phyloP scores from a whole-genome alignment of 2,888 invertebrate genomes.

The Microdon myrmicae region DNA sequence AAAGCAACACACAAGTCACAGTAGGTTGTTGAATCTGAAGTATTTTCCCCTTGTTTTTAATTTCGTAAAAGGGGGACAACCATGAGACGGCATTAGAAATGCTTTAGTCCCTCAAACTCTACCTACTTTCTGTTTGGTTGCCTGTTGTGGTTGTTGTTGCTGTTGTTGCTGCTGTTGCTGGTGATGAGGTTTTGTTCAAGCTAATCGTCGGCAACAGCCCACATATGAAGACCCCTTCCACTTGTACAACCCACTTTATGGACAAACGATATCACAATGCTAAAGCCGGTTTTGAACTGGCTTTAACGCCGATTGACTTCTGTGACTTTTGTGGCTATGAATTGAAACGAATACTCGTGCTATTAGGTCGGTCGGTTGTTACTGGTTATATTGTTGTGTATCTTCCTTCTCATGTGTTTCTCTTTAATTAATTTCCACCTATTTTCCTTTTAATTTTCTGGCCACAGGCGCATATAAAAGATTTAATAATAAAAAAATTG shows the following conservation, averaged over 20 bases:
- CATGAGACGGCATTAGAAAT: slow-evolving; percentile 51
- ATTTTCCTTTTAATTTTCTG: slow-evolving; percentile 16
- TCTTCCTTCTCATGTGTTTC: slow-evolving; percentile 4
- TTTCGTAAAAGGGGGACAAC: slow-evolving; percentile 40
- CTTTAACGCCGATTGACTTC: slow-evolving; percentile 51
- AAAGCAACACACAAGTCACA: slow-evolving; percentile 9
- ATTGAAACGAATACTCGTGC: slow-evolving; percentile 51
- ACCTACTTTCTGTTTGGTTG: slow-evolving; percentile 43
- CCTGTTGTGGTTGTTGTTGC: too few species aligned
- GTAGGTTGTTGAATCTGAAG: slow-evolving; percentile 38
- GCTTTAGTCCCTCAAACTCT: slow-evolving; percentile 50
- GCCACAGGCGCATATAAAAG: slow-evolving; percentile 13
- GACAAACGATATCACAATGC: slow-evolving; percentile 1
- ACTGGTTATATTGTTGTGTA: slow-evolving; percentile 7
- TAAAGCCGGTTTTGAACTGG: slow-evolving; percentile 46
- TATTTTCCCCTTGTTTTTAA: slow-evolving; percentile 17
- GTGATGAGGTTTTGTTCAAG: slow-evolving; percentile 30
- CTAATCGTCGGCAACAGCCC: slow-evolving; percentile 39
- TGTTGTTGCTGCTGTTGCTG: too few species aligned
- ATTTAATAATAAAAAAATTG: slow-evolving; percentile 7
- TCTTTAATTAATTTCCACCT: slow-evolving; percentile 34
- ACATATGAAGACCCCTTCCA: slow-evolving; percentile 21
- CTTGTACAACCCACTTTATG: slow-evolving; percentile 1
- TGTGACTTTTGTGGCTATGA: slow-evolving; percentile 48
- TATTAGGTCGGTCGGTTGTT: slow-evolving; percentile 37